Base-by-base conservation (phyloP, 2,797 vertebrate species). In the Tachyglossus aculeatus region DNA sequence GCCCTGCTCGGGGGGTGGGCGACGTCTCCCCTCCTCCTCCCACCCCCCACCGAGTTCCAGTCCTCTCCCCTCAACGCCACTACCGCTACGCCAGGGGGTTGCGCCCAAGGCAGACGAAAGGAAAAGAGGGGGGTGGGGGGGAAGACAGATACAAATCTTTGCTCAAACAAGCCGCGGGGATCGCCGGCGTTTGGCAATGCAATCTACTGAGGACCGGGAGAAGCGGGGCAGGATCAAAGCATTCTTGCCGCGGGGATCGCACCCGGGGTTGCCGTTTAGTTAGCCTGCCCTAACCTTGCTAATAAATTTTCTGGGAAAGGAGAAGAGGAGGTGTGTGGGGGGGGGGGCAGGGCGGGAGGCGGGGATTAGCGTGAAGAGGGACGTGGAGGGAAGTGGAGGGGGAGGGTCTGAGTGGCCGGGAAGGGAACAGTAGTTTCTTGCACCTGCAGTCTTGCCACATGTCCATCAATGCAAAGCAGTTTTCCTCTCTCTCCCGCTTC, bases 171-270 rank as follows among this genome's bases (percentile, higher is more conserved):
- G 48, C 29, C 18, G 59, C 41, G 13, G 51, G 52, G 45, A 81
- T 85, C 61, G 74, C 80, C 41, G 43, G 72, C 62, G 64, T 89
- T 91, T 84, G 88, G 87, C 87, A 64, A 68, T 82, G 72, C 69
- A 67, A 82, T 88, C 63, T 60, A 70, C 81, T 78, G 80, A 73
- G 80, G 54, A 70, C 75, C 74, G 45, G 56, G 74, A 63, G 70
- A 61, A 72, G 63, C 70, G 44, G 59, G 66, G 76, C 57, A 82
- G 58, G 92, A 94, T 97, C 94, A 98, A 97, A 97, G 95, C 95
- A 95, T 96, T 98, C 94, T 85, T 93, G 70, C 12, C 2, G 60
- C 71, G 89, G 82, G 90, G 78, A 73, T 81, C 66, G 92, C 89
- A 72, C 90, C 88, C 77, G 43, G 86, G 91, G 92, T 36, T 91